These are phyloP conservation scores for Cybosia mesomella DNA, from an alignment of 2,888 invertebrate species.

Conservation along the genomic window DNA sequence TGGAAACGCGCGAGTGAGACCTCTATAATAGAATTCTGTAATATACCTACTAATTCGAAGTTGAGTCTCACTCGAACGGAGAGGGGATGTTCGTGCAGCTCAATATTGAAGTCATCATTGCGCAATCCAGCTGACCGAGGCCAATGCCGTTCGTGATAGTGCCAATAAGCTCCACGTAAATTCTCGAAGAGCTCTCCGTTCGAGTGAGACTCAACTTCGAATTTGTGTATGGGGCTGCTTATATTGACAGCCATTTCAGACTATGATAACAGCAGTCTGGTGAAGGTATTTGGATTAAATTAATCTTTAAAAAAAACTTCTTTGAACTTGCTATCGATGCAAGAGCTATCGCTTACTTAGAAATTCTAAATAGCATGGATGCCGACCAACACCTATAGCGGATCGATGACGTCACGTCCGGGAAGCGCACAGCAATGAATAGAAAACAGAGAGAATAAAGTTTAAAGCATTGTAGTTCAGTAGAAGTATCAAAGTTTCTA, in stretches of 20 bases:
- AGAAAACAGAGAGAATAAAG: conserved; percentile 49
- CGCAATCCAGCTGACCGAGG: too few species aligned
- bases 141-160: too few species aligned
- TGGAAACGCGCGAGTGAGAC: too few species aligned
- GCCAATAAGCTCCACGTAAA: too few species aligned
- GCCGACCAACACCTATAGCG: conserved; percentile 45
- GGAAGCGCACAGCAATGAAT: conserved; percentile 51
- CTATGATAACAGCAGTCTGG: not conserved
- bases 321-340: not conserved
- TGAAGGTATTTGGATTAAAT: not conserved
- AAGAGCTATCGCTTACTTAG: conserved; percentile 36
- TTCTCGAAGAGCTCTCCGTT: not conserved
- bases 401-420: conserved; percentile 60
- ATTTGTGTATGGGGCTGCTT: not conserved
- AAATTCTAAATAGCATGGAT: conserved; percentile 36
- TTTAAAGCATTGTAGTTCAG: conserved; percentile 34
- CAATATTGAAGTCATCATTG: too few species aligned
- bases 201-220: not conserved
- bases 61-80: not conserved
- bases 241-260: not conserved
- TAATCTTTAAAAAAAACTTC: not conserved
- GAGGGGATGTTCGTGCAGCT: too few species aligned
- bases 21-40: not conserved
- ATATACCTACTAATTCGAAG: not conserved
- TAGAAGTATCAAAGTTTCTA: conserved; percentile 39